Base-by-base conservation (phyloP, 2,888 invertebrate genomes). In the Polyommatus iphigenia region DNA sequence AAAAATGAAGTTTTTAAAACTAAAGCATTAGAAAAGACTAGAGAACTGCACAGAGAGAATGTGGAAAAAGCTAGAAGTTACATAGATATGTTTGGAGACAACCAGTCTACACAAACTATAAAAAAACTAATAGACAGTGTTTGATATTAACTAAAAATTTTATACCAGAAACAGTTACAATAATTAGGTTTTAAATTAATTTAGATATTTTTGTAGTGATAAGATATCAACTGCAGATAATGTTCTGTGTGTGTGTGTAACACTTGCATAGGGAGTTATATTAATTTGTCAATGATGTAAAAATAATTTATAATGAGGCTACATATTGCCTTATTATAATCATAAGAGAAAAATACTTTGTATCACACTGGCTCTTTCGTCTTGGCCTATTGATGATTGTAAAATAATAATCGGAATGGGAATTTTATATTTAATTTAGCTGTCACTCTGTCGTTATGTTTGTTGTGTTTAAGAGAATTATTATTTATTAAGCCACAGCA, bases 1-100 rank as follows among this genome's bases (percentile, higher is more conserved):
- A 91, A 92, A 94, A 80, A 81, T 81, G 85, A 90, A 80, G 83
- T 94, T 46, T 82, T 90, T 54, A 88, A 88, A 83, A 92, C 92
- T 0, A 85, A 90, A 84, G 93, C 93, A 0, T 78, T 93, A 2
- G 90, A 91, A 77, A 83, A 85, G 80, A 92, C 93, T 18, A 88
- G 83, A 79, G 81, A 83, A n/a, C 83, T 94, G 76, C 90, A 89
- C 79, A 78, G 80, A 3, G 88, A 90, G 7, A 88, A 92, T 85
- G 90, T 89, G 0, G 85, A 86, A 2, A 90, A 90, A 84, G 93
- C 93, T 0, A 85, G 82, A 36, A 82, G 79, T 80, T 91, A 90
- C 50, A 80, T 87, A 18, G 87, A 91, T 59, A 84, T 84, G 80
- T 91, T 94, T 79, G 92, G 91, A 80, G 85, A 89, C n/a, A 90